These are phyloP conservation scores for Episyrphus balteatus DNA, from an alignment of 1,140 invertebrate genomes.

Conservation along the genomic window DNA sequence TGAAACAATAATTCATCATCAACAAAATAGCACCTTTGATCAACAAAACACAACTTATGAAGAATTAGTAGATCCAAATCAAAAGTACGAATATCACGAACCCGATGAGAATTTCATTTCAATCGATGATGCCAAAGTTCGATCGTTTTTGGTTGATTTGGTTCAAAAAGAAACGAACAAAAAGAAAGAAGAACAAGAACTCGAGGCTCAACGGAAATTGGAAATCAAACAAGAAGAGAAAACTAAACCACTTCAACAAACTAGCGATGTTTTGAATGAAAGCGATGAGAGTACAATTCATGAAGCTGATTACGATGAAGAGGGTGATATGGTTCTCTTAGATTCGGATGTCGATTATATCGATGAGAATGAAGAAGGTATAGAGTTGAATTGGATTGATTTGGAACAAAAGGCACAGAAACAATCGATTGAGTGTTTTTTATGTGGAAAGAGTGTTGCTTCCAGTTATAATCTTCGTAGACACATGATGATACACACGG, in stretches of 20 bases:
- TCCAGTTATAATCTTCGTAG: slow-evolving; percentile 32
- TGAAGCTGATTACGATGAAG: slow-evolving; percentile 11
- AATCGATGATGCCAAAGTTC: slow-evolving; percentile 31
- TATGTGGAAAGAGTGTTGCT: slow-evolving; percentile 32
- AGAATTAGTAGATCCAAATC: too few relatives aligned
- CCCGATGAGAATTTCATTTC: slow-evolving; percentile 33
- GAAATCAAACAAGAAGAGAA: too few relatives aligned
- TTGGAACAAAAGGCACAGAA: slow-evolving; percentile 13
- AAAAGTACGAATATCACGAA: slow-evolving; percentile 16
- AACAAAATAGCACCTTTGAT: too few relatives aligned
- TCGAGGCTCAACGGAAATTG: too few relatives aligned
- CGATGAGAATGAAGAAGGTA: slow-evolving; percentile 2
- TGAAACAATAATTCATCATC: too few relatives aligned
- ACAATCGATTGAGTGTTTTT: slow-evolving; percentile 21
- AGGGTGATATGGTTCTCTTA: slow-evolving; percentile 3
- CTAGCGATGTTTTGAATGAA: slow-evolving; percentile 7
- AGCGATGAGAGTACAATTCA: slow-evolving; percentile 12
- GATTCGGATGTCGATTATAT: slow-evolving; percentile 3
- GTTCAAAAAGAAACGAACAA: slow-evolving; percentile 15
- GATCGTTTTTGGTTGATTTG: slow-evolving; percentile 19
- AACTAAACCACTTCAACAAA: background rate
- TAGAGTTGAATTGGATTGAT: slow-evolving; percentile 6
- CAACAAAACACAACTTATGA: too few relatives aligned
- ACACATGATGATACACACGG: slow-evolving; percentile 36
- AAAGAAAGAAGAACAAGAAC: background rate